phyloP scores from a whole-genome alignment of 37 sponge, comb jelly and placozoan genomes.

The Geodia barretti region DNA sequence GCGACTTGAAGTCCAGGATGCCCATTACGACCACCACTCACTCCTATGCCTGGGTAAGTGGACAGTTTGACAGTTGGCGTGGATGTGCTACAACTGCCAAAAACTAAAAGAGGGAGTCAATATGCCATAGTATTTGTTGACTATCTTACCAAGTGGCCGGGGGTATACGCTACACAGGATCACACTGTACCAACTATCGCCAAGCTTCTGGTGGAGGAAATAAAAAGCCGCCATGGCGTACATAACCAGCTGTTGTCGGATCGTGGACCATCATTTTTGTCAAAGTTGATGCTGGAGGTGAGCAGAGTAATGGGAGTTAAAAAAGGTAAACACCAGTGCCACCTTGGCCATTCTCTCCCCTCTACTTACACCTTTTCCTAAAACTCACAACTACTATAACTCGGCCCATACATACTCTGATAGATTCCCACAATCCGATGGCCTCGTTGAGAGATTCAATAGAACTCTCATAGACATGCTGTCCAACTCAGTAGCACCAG shows the following conservation, averaged over 20 bases:
- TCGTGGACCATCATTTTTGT: slow-evolving; percentile 42
- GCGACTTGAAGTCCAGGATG: slow-evolving; percentile 21
- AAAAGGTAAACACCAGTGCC: slow-evolving; percentile 48
- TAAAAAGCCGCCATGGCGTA: slow-evolving; percentile 64
- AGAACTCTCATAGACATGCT: slow-evolving; percentile 30
- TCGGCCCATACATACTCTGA: no score
- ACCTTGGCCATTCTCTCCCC: no score
- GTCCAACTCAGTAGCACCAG: slow-evolving; percentile 24
- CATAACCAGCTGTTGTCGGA: slow-evolving; percentile 52
- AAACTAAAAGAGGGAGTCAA: slow-evolving; percentile 9
- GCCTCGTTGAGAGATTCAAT: slow-evolving; percentile 60
- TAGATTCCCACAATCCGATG: slow-evolving; percentile 62
- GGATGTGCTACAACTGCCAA: slow-evolving; percentile 35
- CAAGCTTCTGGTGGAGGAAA: slow-evolving; percentile 45
- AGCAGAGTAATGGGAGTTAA: slow-evolving; percentile 36
- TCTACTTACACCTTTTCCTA: no score
- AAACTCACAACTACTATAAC: no score
- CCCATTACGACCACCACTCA: background rate
- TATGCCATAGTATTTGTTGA: slow-evolving; percentile 56
- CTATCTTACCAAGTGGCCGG: slow-evolving; percentile 72
- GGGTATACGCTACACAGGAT: slow-evolving; percentile 52
- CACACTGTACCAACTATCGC: slow-evolving; percentile 63
- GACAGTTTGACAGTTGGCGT: slow-evolving; percentile 37
- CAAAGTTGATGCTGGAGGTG: slow-evolving; percentile 39
- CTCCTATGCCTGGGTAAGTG: slow-evolving; percentile 33